Conservation (phyloP, 2,888 invertebrate genomes). For the Microctonus aethiopoides region DNA sequence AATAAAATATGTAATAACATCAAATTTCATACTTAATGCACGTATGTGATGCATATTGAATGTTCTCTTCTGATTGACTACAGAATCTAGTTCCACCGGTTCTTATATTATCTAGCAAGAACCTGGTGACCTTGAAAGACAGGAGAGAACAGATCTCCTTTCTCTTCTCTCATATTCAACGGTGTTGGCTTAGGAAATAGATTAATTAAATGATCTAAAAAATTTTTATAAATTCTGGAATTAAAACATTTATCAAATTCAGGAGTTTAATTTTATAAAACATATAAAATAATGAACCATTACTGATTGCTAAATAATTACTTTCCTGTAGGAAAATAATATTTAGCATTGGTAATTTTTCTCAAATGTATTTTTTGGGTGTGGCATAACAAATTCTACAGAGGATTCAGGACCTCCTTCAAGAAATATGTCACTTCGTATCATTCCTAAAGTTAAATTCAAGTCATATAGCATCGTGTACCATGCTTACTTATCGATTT, state of each 20-base stretch:
- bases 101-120: neutral
- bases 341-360: neutral
- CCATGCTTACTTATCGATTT: constrained; percentile 33
- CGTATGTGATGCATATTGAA: neutral
- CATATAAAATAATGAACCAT: constrained; percentile 1
- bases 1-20: neutral
- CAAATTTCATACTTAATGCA: neutral
- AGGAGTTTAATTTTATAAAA: too few relatives aligned
- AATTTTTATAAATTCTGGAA: neutral
- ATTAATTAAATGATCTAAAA: neutral
- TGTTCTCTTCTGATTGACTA: neutral
- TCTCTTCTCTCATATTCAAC: neutral
- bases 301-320: neutral
- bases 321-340: neutral
- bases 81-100: neutral
- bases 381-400: neutral
- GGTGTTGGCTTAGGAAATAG: too few relatives aligned
- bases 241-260: neutral
- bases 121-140: constrained; percentile 6
- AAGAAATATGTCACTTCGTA: neutral
- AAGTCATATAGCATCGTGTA: neutral
- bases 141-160: neutral
- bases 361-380: neutral
- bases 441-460: neutral
- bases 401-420: neutral